A percentile compares a stretch with the other conserved stretches of the same genome.
Conservation (phyloP, 2,113 vertebrate genomes). For the Ellobius talpinus region DNA sequence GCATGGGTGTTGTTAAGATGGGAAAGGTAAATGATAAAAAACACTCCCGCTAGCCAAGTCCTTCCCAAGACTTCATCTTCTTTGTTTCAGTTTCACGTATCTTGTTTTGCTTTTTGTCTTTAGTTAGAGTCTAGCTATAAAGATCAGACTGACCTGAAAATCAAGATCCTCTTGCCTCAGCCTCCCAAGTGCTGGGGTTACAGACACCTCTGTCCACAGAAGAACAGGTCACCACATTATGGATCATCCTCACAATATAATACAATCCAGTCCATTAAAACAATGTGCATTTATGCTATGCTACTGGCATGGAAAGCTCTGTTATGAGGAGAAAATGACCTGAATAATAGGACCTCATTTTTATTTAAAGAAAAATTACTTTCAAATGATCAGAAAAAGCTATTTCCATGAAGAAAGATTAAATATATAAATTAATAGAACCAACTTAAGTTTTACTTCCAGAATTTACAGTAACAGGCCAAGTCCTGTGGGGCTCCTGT, state of each 20-base stretch:
- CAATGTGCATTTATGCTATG: neutral
- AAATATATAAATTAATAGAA: neutral
- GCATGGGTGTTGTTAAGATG: accelerated
- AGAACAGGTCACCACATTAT: neutral
- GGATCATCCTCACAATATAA: neutral
- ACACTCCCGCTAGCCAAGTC: neutral
- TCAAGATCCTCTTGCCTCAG: neutral
- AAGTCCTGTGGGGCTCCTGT: neutral
- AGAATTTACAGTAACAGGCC: neutral
- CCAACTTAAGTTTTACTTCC: neutral
- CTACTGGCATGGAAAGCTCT: neutral
- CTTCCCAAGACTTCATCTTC: neutral
- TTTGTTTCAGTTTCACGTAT: neutral
- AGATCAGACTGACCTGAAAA: neutral
- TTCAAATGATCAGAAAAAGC: neutral
- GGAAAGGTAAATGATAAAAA: neutral
- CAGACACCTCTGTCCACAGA: neutral
- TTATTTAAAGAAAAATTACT: neutral
- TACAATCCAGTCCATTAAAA: neutral
- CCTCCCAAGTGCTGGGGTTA: neutral
- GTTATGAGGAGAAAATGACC: neutral
- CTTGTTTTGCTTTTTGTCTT: neutral
- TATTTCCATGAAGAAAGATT: neutral
- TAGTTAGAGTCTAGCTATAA: neutral
- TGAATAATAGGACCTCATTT: neutral